Conservation (phyloP, 2,888 invertebrate species). For the Coenonympha glycerion region DNA sequence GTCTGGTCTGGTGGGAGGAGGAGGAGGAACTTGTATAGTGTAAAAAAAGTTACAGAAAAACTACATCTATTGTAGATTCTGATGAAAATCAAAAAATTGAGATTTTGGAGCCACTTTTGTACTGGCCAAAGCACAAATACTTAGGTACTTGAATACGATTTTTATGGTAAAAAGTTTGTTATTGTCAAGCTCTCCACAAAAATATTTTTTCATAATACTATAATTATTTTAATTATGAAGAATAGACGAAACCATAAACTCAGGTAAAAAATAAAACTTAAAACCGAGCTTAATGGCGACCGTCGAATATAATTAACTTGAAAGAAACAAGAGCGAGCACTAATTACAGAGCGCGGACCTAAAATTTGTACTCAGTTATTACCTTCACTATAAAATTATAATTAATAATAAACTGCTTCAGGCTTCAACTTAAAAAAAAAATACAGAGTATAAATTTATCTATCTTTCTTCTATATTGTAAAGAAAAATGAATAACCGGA, state of each 20-base stretch:
- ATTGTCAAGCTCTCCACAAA: too few species aligned
- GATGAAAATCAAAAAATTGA: too few species aligned
- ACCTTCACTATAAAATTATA: constrained; percentile 4
- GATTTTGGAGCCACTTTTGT: too few species aligned
- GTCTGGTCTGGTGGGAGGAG: too few species aligned
- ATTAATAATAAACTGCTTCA: constrained; percentile 1
- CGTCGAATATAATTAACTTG: constrained; percentile 19
- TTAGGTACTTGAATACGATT: too few species aligned
- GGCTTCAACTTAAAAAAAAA: not conserved
- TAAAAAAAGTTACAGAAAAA: too few species aligned
- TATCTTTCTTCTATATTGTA: not conserved
- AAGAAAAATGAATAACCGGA: not conserved
- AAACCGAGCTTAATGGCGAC: constrained; percentile 5
- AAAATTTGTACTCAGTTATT: constrained; percentile 15
- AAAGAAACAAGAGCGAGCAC: constrained; percentile 13
- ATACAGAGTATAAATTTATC: too few species aligned
- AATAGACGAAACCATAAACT: constrained; percentile 1
- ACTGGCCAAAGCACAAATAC: too few species aligned
- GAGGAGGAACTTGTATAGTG: too few species aligned
- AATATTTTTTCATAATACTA: too few species aligned
- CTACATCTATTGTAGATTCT: too few species aligned
- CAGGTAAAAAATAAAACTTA: constrained; percentile 10
- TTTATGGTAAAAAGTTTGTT: too few species aligned
- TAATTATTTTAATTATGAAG: constrained; percentile 5
- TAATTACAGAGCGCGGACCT: constrained; percentile 16